Percentiles rank a stretch among this genome's conserved stretches.
These are phyloP conservation scores for Leptodactylus fallax DNA, from an alignment of 2,797 vertebrate species.

Conservation along the genomic window DNA sequence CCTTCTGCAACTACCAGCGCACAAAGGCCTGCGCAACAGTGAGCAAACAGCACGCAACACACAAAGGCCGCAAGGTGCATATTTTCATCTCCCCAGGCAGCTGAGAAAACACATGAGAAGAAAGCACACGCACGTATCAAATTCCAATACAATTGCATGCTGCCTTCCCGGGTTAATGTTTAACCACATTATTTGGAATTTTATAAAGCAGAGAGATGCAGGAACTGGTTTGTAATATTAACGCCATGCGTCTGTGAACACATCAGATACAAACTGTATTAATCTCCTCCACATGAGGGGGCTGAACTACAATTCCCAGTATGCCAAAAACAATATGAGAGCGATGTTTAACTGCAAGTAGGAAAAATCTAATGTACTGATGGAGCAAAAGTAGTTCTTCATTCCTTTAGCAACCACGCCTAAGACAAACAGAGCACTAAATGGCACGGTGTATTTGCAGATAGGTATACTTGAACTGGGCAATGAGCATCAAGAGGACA, in stretches of 20 bases:
- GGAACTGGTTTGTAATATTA: background rate
- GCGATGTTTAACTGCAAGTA: no score
- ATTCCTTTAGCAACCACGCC: conserved; percentile 3
- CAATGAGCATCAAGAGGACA: conserved; percentile 6
- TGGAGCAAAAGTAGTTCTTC: background rate
- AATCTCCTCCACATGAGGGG: background rate
- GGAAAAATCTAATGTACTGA: background rate
- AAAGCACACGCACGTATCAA: conserved; percentile 47
- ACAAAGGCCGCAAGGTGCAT: conserved; percentile 50
- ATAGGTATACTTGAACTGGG: background rate
- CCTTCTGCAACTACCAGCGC: conserved; percentile 23
- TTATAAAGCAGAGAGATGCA: conserved; percentile 3
- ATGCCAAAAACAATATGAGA: background rate
- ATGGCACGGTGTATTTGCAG: background rate
- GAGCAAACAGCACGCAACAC: conserved; percentile 47
- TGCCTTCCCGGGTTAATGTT: conserved; percentile 43
- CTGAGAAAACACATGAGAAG: conserved; percentile 54
- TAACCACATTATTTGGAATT: conserved; percentile 45
- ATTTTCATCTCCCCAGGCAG: conserved; percentile 51
- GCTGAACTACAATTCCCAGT: conserved; percentile 1
- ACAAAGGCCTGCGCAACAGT: conserved; percentile 21
- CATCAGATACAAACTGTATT: background rate
- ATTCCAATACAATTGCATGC: conserved; percentile 50
- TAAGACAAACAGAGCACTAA: conserved; percentile 15
- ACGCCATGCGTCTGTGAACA: no score